Base-by-base conservation (phyloP, 2,113 vertebrate species). In the Antechinus stuartii region DNA sequence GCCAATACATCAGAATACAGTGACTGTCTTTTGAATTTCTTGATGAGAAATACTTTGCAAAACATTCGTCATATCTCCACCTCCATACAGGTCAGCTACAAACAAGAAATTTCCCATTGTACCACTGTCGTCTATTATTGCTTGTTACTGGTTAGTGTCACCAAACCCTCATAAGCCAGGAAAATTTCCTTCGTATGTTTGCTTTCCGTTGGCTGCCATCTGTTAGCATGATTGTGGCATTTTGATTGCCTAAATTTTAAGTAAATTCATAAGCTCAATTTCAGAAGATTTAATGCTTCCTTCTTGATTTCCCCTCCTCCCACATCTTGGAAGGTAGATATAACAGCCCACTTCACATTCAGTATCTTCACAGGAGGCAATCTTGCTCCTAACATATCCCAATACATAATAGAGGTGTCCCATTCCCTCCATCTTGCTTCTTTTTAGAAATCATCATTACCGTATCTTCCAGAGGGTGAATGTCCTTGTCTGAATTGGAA, bases 1-100 rank as follows among this genome's bases (percentile, higher is more conserved):
- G 89, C 94, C 93, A 55, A 5, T 54, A 52, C 54, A 16, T 27
- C 30, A 11, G 11, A 84, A 16, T 5, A 0, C 2, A 94, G 92
- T 90, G 4, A 1, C 97, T 47, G 55, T 7, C 93, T 97, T 52
- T 91, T 91, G 96, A 42, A 10, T 52, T 92, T 95, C 96, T 97
- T 95, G 25, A 68, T 95, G 92, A 95, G 92, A 61, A 95, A 89
- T 42, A 1, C 91, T 23, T 0, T 61, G 91, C 91, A 95, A 54
- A 93, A 27, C 94, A 76, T 76, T 35, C 0, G 0, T 26, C 92
- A 0, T 27, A 2, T 92, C 94, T 97, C 90, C 95, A 90, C 54
- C 92, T 96, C 3, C 61, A 5, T 0, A 91, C 95, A 95, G 90
- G 91, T 94, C 91, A 6, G 91, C 92, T 61, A 50, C 90, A 76